These are phyloP conservation scores for Lasioglossum albipes DNA, from an alignment of 1,140 invertebrate genomes.

Conservation along the genomic window DNA sequence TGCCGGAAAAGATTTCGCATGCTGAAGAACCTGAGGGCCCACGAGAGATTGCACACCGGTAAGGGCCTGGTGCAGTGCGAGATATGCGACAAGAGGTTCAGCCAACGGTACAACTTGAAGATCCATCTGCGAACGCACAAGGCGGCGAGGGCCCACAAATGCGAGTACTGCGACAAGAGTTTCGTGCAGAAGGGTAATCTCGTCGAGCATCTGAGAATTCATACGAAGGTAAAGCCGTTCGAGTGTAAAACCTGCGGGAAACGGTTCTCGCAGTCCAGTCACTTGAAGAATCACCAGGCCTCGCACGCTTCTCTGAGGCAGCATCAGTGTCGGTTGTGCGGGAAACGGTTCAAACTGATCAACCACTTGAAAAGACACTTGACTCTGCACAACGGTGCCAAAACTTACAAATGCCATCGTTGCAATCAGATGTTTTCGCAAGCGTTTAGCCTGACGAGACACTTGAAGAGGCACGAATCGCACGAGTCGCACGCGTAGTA, in stretches of 20 bases:
- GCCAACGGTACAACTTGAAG: constrained; percentile 74
- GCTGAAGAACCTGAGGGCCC: constrained; percentile 72
- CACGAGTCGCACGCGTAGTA: constrained; percentile 60
- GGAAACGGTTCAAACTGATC: constrained; percentile 76
- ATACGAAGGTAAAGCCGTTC: constrained; percentile 80
- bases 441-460: constrained; percentile 78
- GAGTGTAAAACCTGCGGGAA: constrained; percentile 79
- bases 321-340: constrained; percentile 76
- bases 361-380: constrained; percentile 76
- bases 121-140: constrained; percentile 74
- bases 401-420: constrained; percentile 76
- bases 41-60: constrained; percentile 74
- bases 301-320: constrained; percentile 74
- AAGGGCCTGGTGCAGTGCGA: constrained; percentile 74
- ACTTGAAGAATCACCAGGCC: constrained; percentile 76
- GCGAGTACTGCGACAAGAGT: constrained; percentile 79
- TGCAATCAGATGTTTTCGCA: constrained; percentile 79
- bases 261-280: constrained; percentile 75
- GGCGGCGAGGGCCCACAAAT: constrained; percentile 75
- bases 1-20: constrained; percentile 74
- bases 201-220: constrained; percentile 79
- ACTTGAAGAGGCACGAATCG: constrained; percentile 74
- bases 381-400: constrained; percentile 73
- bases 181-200: constrained; percentile 80
- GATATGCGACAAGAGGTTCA: constrained; percentile 79